phyloP scores from a whole-genome alignment of 2,797 vertebrate genomes.

The Acanthopagrus latus region DNA sequence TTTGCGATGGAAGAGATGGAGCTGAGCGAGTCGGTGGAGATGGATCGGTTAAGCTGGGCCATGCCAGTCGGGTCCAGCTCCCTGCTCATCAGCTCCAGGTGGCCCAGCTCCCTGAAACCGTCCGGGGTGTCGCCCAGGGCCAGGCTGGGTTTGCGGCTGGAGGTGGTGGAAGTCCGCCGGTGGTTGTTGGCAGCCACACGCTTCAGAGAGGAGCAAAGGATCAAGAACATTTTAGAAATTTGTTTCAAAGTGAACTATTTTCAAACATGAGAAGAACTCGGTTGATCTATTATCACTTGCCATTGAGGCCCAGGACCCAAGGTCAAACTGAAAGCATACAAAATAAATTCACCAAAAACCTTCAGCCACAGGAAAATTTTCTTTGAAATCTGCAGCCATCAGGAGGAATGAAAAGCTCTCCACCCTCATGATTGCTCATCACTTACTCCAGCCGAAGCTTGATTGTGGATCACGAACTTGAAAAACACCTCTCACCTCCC shows the following conservation, averaged over 20 bases:
- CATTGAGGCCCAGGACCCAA: neutral
- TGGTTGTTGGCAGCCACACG: constrained; percentile 84
- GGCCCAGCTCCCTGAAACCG: constrained; percentile 91
- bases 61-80: constrained; percentile 86
- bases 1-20: constrained; percentile 97
- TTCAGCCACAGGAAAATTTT: neutral
- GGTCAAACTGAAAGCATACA: neutral
- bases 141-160: constrained; percentile 90
- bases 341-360: neutral
- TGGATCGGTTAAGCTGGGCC: constrained; percentile 89
- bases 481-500: neutral
- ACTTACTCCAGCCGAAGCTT: neutral
- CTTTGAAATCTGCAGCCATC: neutral
- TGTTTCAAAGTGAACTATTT: neutral
- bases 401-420: neutral
- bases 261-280: neutral
- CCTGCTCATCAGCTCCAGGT: constrained; percentile 93
- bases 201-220: constrained; percentile 70
- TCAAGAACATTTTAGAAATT: neutral
- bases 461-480: neutral
- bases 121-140: constrained; percentile 90
- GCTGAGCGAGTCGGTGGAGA: constrained; percentile 95
- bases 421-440: neutral
- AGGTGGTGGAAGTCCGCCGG: constrained; percentile 74
- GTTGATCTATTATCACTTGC: neutral